phyloP scores from a whole-genome alignment of 2,113 vertebrate genomes.

The cat (Felis catus) region F.catus_Fca126_mat1.0 CM031420.1:93858501-93859000 shows the following conservation, averaged over 20 bases:
- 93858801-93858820: not conserved
- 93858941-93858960: not conserved
- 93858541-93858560: not conserved
- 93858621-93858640: not conserved
- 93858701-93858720: not conserved
- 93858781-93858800: not conserved
- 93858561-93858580: not conserved
- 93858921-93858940: not conserved
- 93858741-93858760: not conserved
- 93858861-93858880: fast-evolving
- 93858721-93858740: not conserved
- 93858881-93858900: not conserved
- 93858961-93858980: not conserved
- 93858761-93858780: not conserved
- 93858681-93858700: not conserved
- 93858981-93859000: not conserved
- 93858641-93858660: not conserved
- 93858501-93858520: not conserved
- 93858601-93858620: not conserved
- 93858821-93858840: not conserved
- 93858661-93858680: not conserved
- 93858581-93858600: not conserved
- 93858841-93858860: not conserved
- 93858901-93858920: not conserved
- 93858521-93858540: not conserved